Base-by-base conservation (phyloP, 2,113 vertebrate species). In the Sprattus sprattus region DNA sequence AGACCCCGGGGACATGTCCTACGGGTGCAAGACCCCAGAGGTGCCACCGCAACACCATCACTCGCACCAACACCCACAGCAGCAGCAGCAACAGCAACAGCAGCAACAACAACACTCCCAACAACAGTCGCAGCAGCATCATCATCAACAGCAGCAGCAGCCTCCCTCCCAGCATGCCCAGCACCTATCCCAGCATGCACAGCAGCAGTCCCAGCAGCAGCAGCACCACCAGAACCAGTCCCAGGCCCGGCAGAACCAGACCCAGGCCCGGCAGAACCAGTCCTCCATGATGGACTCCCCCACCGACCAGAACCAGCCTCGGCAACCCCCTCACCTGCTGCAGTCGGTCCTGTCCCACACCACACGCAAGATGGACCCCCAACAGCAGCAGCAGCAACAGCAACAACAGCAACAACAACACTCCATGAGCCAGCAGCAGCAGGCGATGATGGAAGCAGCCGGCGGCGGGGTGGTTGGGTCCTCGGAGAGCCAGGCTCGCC, bases 291-390 rank as follows among this genome's bases (percentile, higher is more conserved):
- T 98, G 92, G 95, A 97, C 0, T 96, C 95, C 0, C 94, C 96
- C 28, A 93, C 96, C 0, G 92, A 97, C 10, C 88, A 96, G 44
- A 92, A 97, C 10, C 88, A 96, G 44, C 94, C 96, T 0, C 92
- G 94, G 87, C 95, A 96, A 75, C 93, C 96, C 0, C 90, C 94
- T 1, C 95, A 97, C 87, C 93, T 97, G 64, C 94, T 98, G 3
- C 97, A 97, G 83, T 98, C 97, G 0, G 97, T 98, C 84, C 95
- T 98, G 46, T 97, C 96, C n/a, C 97, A 98, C 45, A 96, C 97
- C 4, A 96, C 97, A 0, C 91, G 95, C 16, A 96, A 97, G 0
- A 92, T 96, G 82, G 96, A 97, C 20, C 86, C 88, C 16, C 71
- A 75, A 15, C 67, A 75, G 28, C 91, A 90, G 71, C 71, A 78